phyloP scores from a whole-genome alignment of 2,888 invertebrate species.

The Epiblema foenella region DNA sequence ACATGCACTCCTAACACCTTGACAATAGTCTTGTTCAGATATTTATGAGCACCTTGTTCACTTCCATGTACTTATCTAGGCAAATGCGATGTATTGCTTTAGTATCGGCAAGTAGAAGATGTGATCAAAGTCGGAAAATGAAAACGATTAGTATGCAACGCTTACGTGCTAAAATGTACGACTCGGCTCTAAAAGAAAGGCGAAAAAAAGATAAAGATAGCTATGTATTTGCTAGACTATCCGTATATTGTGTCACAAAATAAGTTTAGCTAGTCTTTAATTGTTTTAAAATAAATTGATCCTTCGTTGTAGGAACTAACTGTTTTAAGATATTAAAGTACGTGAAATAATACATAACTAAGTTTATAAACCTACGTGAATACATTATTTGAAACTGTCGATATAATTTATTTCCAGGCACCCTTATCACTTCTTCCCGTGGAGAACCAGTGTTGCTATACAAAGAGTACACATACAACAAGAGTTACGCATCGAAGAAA shows the following conservation, averaged over 20 bases:
- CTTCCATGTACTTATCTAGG: background rate
- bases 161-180: background rate
- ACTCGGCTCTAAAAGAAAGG: background rate
- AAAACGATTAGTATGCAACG: conserved; percentile 1
- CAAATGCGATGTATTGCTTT: background rate
- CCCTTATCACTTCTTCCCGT: conserved; percentile 53
- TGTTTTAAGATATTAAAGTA: too few relatives aligned
- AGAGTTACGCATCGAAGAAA: conserved; percentile 54
- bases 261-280: background rate
- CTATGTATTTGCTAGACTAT: background rate
- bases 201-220: background rate
- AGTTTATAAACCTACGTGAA: background rate
- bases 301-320: too few relatives aligned
- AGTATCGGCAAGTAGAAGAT: background rate
- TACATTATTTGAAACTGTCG: background rate
- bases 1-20: too few relatives aligned
- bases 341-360: too few relatives aligned
- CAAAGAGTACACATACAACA: conserved; percentile 58
- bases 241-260: background rate
- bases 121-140: background rate
- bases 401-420: conserved; percentile 49
- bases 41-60: too few relatives aligned
- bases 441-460: conserved; percentile 59
- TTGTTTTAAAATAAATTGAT: too few relatives aligned
- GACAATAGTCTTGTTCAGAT: too few relatives aligned